These are phyloP conservation scores for Alethe diademata DNA, from an alignment of 2,113 vertebrate species.

Conservation along the genomic window DNA sequence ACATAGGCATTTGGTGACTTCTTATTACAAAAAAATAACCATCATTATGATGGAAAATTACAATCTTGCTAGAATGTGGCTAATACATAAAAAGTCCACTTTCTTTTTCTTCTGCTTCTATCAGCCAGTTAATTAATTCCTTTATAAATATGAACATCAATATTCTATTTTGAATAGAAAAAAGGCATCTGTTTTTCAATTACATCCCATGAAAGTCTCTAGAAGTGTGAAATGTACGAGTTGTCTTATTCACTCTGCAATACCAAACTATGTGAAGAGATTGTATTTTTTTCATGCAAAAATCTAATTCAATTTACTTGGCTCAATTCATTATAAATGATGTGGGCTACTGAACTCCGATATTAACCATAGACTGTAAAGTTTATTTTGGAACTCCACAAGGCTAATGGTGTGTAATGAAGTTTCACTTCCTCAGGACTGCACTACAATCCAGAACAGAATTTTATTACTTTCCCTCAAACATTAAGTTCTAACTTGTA, in stretches of 20 bases:
- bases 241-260: background rate
- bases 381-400: background rate
- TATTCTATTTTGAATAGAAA: conserved; percentile 49
- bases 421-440: background rate
- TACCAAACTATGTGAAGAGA: background rate
- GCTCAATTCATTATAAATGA: conserved; percentile 23
- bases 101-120: conserved; percentile 47
- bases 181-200: conserved; percentile 38
- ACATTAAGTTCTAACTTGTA: background rate
- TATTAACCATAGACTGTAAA: background rate
- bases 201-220: conserved; percentile 40
- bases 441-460: background rate
- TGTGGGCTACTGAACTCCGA: background rate
- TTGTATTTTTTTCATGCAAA: conserved; percentile 56
- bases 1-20: background rate
- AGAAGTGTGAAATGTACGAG: conserved; percentile 40
- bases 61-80: conserved; percentile 42
- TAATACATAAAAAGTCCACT: background rate
- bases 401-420: background rate
- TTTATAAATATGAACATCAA: conserved; percentile 65
- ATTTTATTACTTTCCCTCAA: background rate
- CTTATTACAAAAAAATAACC: conserved; percentile 51
- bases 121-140: conserved; percentile 66
- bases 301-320: conserved; percentile 55
- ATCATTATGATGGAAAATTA: conserved; percentile 38